Base-by-base conservation (phyloP, 2,888 invertebrate genomes). In the Caenorhabditis virilis region DNA sequence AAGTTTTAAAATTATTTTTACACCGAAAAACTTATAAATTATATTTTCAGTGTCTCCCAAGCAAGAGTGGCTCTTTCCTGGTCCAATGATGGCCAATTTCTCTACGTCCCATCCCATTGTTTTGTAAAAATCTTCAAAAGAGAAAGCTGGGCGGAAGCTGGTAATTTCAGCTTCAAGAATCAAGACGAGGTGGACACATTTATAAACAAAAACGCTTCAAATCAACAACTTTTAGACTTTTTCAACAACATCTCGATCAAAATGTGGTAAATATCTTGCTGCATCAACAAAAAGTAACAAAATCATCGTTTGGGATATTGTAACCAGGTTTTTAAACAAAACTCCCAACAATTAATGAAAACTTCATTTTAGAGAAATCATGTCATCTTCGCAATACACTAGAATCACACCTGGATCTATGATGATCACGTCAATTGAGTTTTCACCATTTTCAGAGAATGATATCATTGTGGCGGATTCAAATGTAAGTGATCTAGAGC, bases 401-500 rank as follows among this genome's bases (percentile, higher is more conserved):
- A 42, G 57, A 30, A 61, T 49, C n/a, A 42, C 56, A 20, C 57
- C 46, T 6, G 68, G 69, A 26, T 47, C 36, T 22, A 59, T 52
- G 13, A 26, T 55, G 11, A 69, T 74, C 26, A 65, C 69, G 9
- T 61, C 64, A 4, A 62, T 74, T 13, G 60, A 48, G 3, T 74
- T 72, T 33, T 49, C 64, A 15, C 68, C 72, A 7, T 69, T 63
- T 41, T 42, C 64, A 0, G 39, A n/a, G n/a, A n/a, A 47, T n/a
- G 47, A 68, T n/a, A 13, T 74, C 7, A 58, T 74, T 9, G 27
- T 74, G 13, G 66, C 65, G 2, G 74, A 74, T 43, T 58, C 66
- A 6, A 70, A 74, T 48, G 73, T 66, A 30, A 23, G 20, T 26
- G 2, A 7, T 51, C 22, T 23, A 38, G 16, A 30, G 30, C 20